Percentiles rank a stretch among this genome's conserved stretches.
These are phyloP conservation scores for Sepiola atlantica DNA, from an alignment of 2,888 invertebrate species.

Conservation along the genomic window DNA sequence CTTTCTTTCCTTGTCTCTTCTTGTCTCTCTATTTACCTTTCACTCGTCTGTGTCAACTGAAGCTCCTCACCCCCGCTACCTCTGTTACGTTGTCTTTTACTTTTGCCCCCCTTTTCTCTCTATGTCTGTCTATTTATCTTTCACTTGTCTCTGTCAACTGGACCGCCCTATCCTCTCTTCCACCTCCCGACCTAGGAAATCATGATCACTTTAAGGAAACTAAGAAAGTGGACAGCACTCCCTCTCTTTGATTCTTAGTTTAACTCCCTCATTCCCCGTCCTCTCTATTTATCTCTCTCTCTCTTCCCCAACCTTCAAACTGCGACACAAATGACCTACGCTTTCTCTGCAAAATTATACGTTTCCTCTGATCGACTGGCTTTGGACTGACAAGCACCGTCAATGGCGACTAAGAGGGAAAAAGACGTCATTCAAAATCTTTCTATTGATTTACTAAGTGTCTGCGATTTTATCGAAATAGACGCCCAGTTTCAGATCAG, in stretches of 20 bases:
- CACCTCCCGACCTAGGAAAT: not conserved
- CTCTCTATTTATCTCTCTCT: not conserved
- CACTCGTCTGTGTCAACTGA: not conserved
- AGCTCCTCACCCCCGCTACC: not conserved
- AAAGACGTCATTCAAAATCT: not conserved
- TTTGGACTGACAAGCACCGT: conserved; percentile 1
- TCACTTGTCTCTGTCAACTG: not conserved
- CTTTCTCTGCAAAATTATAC: not conserved
- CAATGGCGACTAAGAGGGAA: not conserved
- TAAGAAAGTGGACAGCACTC: not conserved
- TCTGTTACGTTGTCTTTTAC: not conserved
- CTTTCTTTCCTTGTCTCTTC: not conserved
- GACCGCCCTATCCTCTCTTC: not conserved
- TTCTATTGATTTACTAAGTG: conserved; percentile 20
- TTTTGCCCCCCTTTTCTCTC: not conserved
- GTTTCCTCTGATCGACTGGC: not conserved
- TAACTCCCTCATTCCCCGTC: not conserved
- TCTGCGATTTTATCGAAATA: not conserved
- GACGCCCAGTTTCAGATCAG: not conserved
- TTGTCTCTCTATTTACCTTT: not conserved
- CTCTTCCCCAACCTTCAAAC: not conserved
- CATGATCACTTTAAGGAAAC: not conserved
- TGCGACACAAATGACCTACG: not conserved
- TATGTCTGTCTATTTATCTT: not conserved
- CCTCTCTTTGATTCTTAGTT: too few species aligned